A percentile compares a stretch with the other conserved stretches of the same genome.
Evolutionary conservation across 1,140 invertebrate genomes (phyloP).

Genomic region (Paraescarpia echinospica): DNA sequence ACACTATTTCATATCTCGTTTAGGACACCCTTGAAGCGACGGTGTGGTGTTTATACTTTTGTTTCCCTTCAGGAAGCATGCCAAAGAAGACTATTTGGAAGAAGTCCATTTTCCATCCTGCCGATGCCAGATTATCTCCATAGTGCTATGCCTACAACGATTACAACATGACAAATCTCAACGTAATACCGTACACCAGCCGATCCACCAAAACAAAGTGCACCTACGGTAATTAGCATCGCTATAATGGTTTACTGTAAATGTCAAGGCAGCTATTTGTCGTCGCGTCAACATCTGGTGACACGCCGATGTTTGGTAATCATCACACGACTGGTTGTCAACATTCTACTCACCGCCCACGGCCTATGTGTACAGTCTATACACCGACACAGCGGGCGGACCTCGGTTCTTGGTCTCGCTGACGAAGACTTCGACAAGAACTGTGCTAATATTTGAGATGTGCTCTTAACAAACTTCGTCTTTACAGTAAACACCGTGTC

Average conservation of each 20-base stretch:
- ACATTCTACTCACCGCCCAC: not conserved
- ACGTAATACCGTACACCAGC: not conserved
- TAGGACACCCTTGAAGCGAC: too few relatives aligned
- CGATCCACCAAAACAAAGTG: not conserved
- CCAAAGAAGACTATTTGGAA: too few relatives aligned
- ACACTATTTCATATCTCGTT: too few relatives aligned
- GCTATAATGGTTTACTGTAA: not conserved
- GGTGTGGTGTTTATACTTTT: too few relatives aligned
- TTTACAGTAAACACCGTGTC: not conserved
- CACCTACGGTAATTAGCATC: not conserved
- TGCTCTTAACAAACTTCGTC: not conserved
- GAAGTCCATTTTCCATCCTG: too few relatives aligned
- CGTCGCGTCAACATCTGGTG: not conserved
- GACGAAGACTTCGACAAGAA: not conserved
- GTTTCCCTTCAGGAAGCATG: too few relatives aligned
- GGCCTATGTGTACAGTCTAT: not conserved
- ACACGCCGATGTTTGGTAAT: not conserved
- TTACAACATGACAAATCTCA: not conserved
- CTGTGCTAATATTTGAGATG: not conserved
- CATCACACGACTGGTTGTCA: not conserved
- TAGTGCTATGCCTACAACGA: not conserved
- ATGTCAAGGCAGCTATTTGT: not conserved
- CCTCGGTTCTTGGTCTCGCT: not conserved
- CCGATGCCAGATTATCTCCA: not conserved
- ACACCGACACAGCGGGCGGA: not conserved